These are phyloP conservation scores for Himantopus leucocephalus DNA, from an alignment of 2,113 vertebrate genomes.

Conservation along the genomic window DNA sequence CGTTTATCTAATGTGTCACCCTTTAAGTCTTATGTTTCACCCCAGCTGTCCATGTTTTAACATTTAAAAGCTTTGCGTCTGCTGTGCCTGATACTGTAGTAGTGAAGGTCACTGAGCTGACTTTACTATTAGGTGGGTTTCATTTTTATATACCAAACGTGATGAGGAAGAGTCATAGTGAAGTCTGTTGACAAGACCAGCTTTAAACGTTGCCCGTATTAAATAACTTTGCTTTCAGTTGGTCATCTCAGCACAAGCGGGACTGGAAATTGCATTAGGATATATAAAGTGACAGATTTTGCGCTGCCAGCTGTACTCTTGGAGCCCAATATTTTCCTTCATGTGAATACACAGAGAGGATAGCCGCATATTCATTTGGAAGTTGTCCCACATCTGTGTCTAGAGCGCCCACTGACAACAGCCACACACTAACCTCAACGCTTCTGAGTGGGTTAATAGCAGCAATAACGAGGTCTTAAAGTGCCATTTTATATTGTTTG, in stretches of 20 bases:
- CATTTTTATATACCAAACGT: conserved; percentile 30
- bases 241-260: neutral
- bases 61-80: conserved; percentile 61
- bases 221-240: neutral
- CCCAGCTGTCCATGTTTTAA: conserved; percentile 69
- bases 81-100: conserved; percentile 42
- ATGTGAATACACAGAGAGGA: neutral
- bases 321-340: neutral
- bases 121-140: conserved; percentile 43
- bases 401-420: neutral
- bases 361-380: neutral
- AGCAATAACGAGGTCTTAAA: neutral
- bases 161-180: conserved; percentile 34
- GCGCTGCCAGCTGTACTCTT: neutral
- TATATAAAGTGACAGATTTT: neutral
- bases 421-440: neutral
- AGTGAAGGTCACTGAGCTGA: conserved; percentile 65
- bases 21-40: conserved; percentile 68
- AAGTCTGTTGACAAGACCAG: neutral
- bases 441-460: neutral
- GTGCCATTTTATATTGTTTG: neutral
- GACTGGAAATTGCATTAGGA: conserved; percentile 2
- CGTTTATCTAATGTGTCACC: conserved; percentile 64
- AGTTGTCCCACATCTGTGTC: neutral
- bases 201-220: neutral